These are phyloP conservation scores for Artemia sp. DNA, from an alignment of 2,888 invertebrate species.

Conservation along the genomic window DNA sequence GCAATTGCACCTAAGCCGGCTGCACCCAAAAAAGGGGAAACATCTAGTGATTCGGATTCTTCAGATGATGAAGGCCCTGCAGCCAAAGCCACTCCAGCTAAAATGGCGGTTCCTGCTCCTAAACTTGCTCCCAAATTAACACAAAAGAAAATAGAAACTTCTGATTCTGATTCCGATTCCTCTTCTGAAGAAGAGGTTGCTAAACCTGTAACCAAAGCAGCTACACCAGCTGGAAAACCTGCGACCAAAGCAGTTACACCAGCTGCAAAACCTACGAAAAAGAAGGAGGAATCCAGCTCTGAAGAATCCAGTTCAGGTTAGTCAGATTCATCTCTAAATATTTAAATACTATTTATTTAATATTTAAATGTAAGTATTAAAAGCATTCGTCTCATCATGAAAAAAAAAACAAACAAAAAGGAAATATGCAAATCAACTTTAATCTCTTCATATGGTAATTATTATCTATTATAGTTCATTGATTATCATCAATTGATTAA, in stretches of 20 bases:
- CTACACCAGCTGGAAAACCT: neutral
- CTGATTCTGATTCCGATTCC: neutral
- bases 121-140: slow-evolving; percentile 22
- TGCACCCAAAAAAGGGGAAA: slow-evolving; percentile 17
- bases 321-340: no score
- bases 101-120: slow-evolving; percentile 18
- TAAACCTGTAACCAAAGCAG: neutral
- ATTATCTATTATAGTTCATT: no score
- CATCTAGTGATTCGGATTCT: slow-evolving; percentile 21
- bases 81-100: slow-evolving; percentile 17
- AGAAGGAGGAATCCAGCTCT: slow-evolving; percentile 11
- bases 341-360: no score
- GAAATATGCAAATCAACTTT: no score
- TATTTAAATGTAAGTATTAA: no score
- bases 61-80: slow-evolving; percentile 22
- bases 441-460: no score
- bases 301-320: no score
- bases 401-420: no score
- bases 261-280: neutral
- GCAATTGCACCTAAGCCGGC: neutral
- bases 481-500: no score
- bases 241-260: neutral
- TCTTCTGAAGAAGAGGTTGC: slow-evolving; percentile 3
- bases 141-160: neutral
- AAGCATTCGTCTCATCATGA: no score